phyloP scores from a whole-genome alignment of 2,888 invertebrate species.

The Thecocarcelia acutangulata region DNA sequence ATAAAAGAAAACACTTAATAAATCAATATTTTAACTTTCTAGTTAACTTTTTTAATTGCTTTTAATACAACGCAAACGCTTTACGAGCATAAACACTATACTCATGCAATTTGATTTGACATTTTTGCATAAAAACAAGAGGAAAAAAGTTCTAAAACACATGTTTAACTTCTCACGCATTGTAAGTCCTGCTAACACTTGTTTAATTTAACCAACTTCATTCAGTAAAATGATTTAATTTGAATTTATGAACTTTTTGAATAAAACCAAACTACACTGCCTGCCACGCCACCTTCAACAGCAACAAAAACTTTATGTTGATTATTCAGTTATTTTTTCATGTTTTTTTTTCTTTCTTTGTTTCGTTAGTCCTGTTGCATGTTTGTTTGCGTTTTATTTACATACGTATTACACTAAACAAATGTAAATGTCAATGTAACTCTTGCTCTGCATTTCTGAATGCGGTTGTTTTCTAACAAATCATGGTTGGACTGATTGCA shows the following conservation, averaged over 20 bases:
- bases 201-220: conserved; percentile 44
- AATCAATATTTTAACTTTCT: not conserved
- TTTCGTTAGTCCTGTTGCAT: conserved; percentile 58
- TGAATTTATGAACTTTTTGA: conserved; percentile 62
- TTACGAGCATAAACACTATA: not conserved
- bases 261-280: conserved; percentile 45
- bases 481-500: conserved; percentile 40
- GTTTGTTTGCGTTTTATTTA: conserved; percentile 51
- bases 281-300: conserved; percentile 39
- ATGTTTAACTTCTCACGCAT: conserved; percentile 62
- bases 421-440: conserved; percentile 63
- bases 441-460: conserved; percentile 25
- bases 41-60: not conserved
- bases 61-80: not conserved
- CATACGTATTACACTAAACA: conserved; percentile 47
- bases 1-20: not conserved
- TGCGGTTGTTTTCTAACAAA: conserved; percentile 46
- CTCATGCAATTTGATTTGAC: not conserved
- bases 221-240: conserved; percentile 49
- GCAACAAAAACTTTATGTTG: conserved; percentile 36
- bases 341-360: conserved; percentile 1
- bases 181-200: conserved; percentile 45
- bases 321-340: conserved; percentile 35
- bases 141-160: not conserved
- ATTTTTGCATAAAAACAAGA: not conserved